phyloP scores from a whole-genome alignment of 92 coral and sea anemone genomes.

The Phenganax stokvisi region DNA sequence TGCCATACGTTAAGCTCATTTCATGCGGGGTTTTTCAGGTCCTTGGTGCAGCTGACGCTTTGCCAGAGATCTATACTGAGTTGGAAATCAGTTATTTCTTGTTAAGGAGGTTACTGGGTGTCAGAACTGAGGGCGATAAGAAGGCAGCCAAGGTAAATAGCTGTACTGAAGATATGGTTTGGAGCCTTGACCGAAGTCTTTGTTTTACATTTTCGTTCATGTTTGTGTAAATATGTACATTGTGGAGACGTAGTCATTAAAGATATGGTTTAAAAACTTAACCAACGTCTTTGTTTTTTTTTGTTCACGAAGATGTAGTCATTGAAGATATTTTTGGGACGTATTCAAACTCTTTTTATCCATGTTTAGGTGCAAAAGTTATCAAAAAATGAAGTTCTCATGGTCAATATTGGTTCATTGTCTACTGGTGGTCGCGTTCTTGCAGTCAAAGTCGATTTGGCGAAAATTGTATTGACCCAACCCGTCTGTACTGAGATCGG shows the following conservation, averaged over 20 bases:
- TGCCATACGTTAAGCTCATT: not conserved
- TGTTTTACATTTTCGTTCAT: no score
- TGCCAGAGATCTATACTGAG: conserved; percentile 97
- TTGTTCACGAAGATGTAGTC: not conserved
- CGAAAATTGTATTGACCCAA: conserved; percentile 89
- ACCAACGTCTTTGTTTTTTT: no score
- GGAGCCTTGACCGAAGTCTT: no score
- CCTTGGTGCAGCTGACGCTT: conserved; percentile 87
- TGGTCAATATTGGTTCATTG: conserved; percentile 93
- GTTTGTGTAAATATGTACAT: no score
- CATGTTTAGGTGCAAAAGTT: conserved; percentile 65
- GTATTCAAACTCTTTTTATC: not conserved
- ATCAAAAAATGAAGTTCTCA: conserved; percentile 85
- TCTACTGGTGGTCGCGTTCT: conserved; percentile 98
- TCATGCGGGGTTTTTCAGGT: conserved; percentile 47
- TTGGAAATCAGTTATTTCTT: conserved; percentile 98
- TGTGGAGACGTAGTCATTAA: no score
- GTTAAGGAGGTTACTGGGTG: conserved; percentile 90
- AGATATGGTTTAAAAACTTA: no score
- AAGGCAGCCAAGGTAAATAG: conserved; percentile 83
- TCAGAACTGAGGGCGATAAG: conserved; percentile 98
- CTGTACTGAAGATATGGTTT: not conserved
- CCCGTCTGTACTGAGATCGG: conserved; percentile 98
- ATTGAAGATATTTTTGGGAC: conserved; percentile 3
- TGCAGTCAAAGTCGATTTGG: conserved; percentile 98